Percentiles rank a stretch among this genome's conserved stretches.
Evolutionary conservation across 2,888 invertebrate species (phyloP).

Genomic region (Chouioia cunea): DNA sequence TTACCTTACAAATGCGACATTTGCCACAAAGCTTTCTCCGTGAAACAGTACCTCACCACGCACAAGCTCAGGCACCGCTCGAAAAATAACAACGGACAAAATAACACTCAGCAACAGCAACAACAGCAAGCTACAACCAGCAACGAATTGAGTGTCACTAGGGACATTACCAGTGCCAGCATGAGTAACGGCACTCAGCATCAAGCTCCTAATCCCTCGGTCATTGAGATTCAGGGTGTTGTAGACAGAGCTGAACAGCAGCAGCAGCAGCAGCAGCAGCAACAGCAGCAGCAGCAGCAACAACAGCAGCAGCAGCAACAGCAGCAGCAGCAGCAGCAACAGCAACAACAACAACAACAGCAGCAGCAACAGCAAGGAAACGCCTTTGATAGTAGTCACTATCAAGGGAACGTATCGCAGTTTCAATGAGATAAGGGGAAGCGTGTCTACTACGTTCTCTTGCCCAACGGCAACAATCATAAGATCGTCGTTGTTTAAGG

Average conservation of each 20-base stretch:
- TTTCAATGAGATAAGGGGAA: conserved; percentile 68
- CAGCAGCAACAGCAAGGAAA: conserved; percentile 60
- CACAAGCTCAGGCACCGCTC: conserved; percentile 74
- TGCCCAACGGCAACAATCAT: conserved; percentile 67
- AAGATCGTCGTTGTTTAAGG: conserved; percentile 65
- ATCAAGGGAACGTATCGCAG: conserved; percentile 62
- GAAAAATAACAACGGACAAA: conserved; percentile 64
- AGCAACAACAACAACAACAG: conserved; percentile 50
- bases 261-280: conserved; percentile 58
- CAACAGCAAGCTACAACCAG: conserved; percentile 48
- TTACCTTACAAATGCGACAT: conserved; percentile 73
- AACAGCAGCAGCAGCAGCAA: conserved; percentile 43
- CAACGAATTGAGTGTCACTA: conserved; percentile 48
- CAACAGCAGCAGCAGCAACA: conserved; percentile 59
- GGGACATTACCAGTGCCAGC: conserved; percentile 51
- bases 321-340: conserved; percentile 53
- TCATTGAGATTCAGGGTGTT: conserved; percentile 63
- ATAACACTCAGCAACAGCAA: conserved; percentile 59
- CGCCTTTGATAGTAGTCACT: conserved; percentile 59
- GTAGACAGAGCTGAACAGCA: conserved; percentile 59
- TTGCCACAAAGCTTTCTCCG: conserved; percentile 73
- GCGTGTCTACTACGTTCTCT: conserved; percentile 68
- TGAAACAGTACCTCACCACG: conserved; percentile 75
- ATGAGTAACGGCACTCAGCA: conserved; percentile 55
- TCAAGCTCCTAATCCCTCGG: conserved; percentile 57